These are phyloP conservation scores for Drosophila kuntzei DNA, from an alignment of 2,888 invertebrate species.

Conservation along the genomic window DNA sequence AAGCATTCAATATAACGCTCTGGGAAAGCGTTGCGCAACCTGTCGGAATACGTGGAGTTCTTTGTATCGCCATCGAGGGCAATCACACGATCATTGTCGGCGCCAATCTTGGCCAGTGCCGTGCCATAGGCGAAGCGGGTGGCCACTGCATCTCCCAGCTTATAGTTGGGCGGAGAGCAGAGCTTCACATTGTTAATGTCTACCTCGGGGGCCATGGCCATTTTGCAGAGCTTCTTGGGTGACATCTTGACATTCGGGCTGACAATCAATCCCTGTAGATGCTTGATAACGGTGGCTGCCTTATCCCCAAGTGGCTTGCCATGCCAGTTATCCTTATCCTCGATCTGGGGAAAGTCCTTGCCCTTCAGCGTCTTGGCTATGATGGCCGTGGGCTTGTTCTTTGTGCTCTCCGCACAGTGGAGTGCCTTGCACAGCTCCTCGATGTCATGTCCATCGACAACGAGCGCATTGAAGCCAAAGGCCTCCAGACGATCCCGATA, in stretches of 20 bases:
- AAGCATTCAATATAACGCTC: constrained; percentile 97
- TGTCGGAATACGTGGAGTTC: constrained; percentile 98
- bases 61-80: constrained; percentile 99
- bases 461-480: constrained; percentile 95
- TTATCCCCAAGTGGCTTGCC: constrained; percentile 97
- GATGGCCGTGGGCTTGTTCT: constrained; percentile 95
- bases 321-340: constrained; percentile 98
- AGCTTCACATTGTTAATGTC: constrained; percentile 91
- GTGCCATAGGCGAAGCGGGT: constrained; percentile 97
- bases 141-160: constrained; percentile 91
- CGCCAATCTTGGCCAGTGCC: constrained; percentile 94
- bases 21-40: constrained; percentile 91
- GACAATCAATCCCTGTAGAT: constrained; percentile 87
- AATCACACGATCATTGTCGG: constrained; percentile 92
- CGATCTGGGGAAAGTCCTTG: constrained; percentile 94
- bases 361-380: constrained; percentile 99
- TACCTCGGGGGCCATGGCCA: constrained; percentile 90
- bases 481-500: constrained; percentile 94
- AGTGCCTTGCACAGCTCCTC: constrained; percentile 95
- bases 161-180: constrained; percentile 93
- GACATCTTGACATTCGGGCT: constrained; percentile 83
- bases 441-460: constrained; percentile 98
- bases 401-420: constrained; percentile 90
- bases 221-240: constrained; percentile 88
- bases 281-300: constrained; percentile 89